Evolutionary conservation across 1,140 invertebrate genomes (phyloP).

Genomic region (Dinothrombium tinctorium): DNA sequence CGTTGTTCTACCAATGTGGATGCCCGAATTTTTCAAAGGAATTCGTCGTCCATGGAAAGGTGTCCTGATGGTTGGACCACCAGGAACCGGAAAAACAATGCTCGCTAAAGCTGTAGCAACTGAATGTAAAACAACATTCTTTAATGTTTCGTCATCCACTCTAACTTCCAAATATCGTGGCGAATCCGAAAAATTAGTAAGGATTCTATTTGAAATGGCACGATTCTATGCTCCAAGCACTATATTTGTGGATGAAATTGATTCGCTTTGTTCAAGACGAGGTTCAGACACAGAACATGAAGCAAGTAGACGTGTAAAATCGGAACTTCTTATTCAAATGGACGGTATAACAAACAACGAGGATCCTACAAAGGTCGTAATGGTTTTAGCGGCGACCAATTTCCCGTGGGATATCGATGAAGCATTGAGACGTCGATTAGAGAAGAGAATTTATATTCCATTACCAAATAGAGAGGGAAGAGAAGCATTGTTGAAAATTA

Average conservation of each 20-base stretch:
- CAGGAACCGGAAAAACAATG: constrained; percentile 97
- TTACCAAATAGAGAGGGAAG: constrained; percentile 70
- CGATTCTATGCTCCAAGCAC: constrained; percentile 96
- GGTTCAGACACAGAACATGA: constrained; percentile 95
- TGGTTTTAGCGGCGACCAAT: constrained; percentile 97
- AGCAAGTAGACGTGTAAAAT: constrained; percentile 87
- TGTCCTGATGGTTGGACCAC: constrained; percentile 88
- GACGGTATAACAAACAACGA: constrained; percentile 37
- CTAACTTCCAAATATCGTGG: constrained; percentile 94
- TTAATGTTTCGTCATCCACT: constrained; percentile 92
- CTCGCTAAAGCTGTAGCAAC: constrained; percentile 97
- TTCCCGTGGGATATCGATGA: constrained; percentile 99
- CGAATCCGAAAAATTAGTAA: constrained; percentile 93
- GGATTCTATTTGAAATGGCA: constrained; percentile 95
- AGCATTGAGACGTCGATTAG: constrained; percentile 74
- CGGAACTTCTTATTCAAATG: constrained; percentile 95
- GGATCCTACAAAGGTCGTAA: constrained; percentile 55
- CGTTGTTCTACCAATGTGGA: constrained; percentile 87
- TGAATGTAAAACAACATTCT: constrained; percentile 97
- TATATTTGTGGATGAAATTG: constrained; percentile 99
- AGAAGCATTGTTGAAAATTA: constrained; percentile 70
- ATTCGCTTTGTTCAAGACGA: constrained; percentile 66
- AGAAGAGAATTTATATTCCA: constrained; percentile 99
- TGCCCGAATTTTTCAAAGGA: constrained; percentile 96
- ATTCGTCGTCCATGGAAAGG: constrained; percentile 80